These are phyloP conservation scores for Aphidius colemani DNA, from an alignment of 2,888 invertebrate species.

Conservation along the genomic window DNA sequence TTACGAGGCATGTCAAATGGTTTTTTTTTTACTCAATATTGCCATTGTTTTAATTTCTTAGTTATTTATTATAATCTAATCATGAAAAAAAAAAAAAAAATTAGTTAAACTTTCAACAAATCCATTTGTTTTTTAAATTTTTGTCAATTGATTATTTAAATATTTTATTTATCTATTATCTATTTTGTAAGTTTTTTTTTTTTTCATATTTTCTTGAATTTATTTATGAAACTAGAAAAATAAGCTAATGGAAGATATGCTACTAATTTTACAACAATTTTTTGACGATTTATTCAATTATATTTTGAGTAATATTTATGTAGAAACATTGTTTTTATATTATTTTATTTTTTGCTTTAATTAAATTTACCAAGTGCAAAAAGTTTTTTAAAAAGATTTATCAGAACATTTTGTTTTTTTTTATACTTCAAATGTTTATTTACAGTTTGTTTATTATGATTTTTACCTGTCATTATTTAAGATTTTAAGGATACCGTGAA, in stretches of 20 bases:
- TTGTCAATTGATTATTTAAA: too few species aligned
- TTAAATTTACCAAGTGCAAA: not conserved
- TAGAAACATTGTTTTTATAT: not conserved
- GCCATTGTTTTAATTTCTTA: too few species aligned
- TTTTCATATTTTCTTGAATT: constrained; percentile 15
- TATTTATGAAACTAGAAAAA: constrained; percentile 30
- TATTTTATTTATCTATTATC: too few species aligned
- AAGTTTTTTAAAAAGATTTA: not conserved
- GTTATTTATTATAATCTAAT: too few species aligned
- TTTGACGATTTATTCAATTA: not conserved
- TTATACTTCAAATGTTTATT: constrained; percentile 2
- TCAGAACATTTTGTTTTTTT: constrained; percentile 1
- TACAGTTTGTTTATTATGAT: not conserved
- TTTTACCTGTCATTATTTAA: too few species aligned
- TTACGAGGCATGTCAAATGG: not conserved
- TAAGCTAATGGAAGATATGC: constrained; percentile 34
- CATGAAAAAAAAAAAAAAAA: too few species aligned
- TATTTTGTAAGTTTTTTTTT: not conserved
- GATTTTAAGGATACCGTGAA: constrained; percentile 10
- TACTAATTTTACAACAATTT: constrained; percentile 9
- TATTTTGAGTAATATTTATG: not conserved
- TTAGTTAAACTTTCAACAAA: too few species aligned
- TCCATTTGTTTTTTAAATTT: too few species aligned
- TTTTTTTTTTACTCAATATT: not conserved
- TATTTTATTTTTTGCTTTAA: not conserved